Percentiles rank a stretch among this genome's conserved stretches.
phyloP scores from a whole-genome alignment of 1,140 invertebrate genomes.

The Brachionus angularis region DNA sequence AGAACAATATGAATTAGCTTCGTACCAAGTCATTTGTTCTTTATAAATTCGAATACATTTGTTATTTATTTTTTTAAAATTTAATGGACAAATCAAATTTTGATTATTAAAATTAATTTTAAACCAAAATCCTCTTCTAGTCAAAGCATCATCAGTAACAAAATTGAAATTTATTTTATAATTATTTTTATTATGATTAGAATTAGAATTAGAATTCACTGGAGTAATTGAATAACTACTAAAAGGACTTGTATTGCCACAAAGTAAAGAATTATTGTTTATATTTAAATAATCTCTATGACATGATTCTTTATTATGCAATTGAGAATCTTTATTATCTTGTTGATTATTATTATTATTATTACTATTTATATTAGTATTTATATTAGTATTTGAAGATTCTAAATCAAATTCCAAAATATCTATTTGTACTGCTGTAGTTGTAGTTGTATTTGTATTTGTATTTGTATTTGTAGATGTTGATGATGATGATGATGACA shows the following conservation, averaged over 20 bases:
- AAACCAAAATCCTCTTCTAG: conserved; percentile 1
- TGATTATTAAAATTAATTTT: neutral
- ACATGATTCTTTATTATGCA: no score
- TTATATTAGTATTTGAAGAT: neutral
- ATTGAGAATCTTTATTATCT: no score
- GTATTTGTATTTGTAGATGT: no score
- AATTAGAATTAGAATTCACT: no score
- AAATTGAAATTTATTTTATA: neutral
- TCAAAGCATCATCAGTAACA: conserved; percentile 8
- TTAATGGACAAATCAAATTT: neutral
- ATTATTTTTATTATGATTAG: no score
- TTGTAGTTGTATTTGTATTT: no score
- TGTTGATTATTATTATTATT: no score
- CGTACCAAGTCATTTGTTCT: conserved; percentile 17
- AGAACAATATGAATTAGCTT: neutral
- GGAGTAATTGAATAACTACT: no score
- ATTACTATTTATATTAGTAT: no score
- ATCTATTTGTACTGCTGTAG: conserved; percentile 25
- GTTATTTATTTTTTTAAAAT: neutral
- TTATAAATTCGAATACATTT: neutral
- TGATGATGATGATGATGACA: no score
- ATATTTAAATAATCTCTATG: neutral
- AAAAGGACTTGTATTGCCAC: neutral
- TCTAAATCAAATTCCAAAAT: conserved; percentile 20
- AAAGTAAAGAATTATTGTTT: neutral